Evolutionary conservation across 2,113 vertebrate species (phyloP), one percentile per base, ranked within the genome.

Genomic region (Craseonycteris thonglongyai): DNA sequence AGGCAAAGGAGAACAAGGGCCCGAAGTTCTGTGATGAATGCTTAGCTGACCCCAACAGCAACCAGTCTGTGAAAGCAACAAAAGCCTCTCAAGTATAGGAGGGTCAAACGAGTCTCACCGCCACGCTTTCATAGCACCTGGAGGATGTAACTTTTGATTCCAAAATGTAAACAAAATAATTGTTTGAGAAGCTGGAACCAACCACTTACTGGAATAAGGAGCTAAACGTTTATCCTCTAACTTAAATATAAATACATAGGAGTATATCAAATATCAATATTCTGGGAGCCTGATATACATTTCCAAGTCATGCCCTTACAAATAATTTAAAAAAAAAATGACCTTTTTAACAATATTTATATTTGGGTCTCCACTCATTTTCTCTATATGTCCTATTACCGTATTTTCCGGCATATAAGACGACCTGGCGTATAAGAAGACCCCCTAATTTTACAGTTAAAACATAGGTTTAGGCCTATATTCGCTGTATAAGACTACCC

Each of bases 141-240:
- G 14, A 85, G 4, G 12, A 54, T 33, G 74, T 61, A 54, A 74
- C 13, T n/a, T 78, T 88, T 79, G 12, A 80, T 75, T 75, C 42
- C 33, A 74, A 47, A 71, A 90, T 66, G n/a, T 76, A 90, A 74
- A 54, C 33, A 84, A 66, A n/a, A 80, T 74, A 14, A 35, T 47
- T 69, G 81, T 56, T 87, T 91, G 45, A 45, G n/a, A 63, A 19
- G 24, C 9, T 33, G 5, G 9, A 7, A 38, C 28, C 21, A 88
- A 63, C 1, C 24, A 59, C 54, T 76, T 92, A 8, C 63, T 47
- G 9, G 2, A 45, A 78, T 54, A 45, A 78, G 22, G 24, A 85
- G 22, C 3, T 38, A 82, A 38, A 66, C 11, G 49, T 24, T n/a
- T 81, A 51, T 56, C 83, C 13, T 84, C 45, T 54, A 93, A 74